Percentiles rank a stretch among this genome's conserved stretches.
These are phyloP conservation scores for Aphis gossypii DNA, from an alignment of 1,140 invertebrate species.

Conservation along the genomic window DNA sequence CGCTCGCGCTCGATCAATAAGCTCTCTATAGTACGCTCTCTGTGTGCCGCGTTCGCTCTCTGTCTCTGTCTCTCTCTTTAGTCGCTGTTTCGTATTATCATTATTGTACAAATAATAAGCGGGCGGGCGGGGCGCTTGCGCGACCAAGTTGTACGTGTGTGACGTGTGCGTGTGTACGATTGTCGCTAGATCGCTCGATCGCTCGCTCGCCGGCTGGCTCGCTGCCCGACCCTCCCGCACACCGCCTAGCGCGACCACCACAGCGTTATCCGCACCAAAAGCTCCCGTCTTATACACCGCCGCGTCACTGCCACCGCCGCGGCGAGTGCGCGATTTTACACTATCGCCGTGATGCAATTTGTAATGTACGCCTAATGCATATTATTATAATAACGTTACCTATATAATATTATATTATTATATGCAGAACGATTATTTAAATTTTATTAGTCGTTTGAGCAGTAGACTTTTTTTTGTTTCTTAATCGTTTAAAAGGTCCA, in stretches of 20 bases:
- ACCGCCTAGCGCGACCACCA: neutral
- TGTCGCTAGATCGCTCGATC: neutral
- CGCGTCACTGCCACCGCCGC: neutral
- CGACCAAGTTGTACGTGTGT: neutral
- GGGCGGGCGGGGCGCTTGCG: neutral
- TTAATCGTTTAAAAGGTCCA: neutral
- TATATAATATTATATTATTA: neutral
- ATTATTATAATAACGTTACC: too few species aligned
- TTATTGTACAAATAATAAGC: neutral
- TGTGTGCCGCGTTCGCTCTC: too few species aligned
- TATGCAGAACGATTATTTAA: slow-evolving; percentile 8
- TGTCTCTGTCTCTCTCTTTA: neutral
- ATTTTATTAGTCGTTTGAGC: neutral
- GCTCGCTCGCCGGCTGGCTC: neutral
- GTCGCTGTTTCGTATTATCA: neutral
- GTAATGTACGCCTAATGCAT: neutral
- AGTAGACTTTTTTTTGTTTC: neutral
- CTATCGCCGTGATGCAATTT: neutral
- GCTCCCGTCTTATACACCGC: neutral
- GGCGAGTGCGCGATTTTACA: neutral
- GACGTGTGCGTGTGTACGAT: neutral
- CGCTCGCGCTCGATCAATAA: neutral
- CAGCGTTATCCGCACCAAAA: neutral
- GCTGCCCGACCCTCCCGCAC: neutral
- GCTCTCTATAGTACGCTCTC: neutral